Percentiles rank a stretch among this genome's conserved stretches.
Conservation (phyloP, 2,888 invertebrate genomes). For the Eupithecia tripunctaria region DNA sequence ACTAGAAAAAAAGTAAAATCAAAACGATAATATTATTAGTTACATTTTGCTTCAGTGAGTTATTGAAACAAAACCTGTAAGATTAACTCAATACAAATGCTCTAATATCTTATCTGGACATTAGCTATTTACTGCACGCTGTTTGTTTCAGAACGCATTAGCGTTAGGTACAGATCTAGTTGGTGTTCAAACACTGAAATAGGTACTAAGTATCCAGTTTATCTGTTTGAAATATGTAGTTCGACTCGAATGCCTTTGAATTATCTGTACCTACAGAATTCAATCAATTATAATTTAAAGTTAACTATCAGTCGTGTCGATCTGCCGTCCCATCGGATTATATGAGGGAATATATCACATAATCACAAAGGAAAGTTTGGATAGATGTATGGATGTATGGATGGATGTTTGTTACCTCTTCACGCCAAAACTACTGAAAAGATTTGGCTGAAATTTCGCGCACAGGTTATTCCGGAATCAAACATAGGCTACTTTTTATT, state of each 20-base stretch:
- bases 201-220: not conserved
- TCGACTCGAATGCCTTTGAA: not conserved
- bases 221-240: not conserved
- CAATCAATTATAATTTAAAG: too few relatives aligned
- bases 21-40: too few relatives aligned
- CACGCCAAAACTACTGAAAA: too few relatives aligned
- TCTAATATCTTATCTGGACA: slow-evolving; percentile 28
- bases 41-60: not conserved
- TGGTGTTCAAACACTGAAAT: slow-evolving; percentile 19
- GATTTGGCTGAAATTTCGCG: too few relatives aligned
- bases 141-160: slow-evolving; percentile 32
- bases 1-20: too few relatives aligned
- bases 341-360: too few relatives aligned
- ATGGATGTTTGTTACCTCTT: too few relatives aligned
- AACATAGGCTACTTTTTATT: too few relatives aligned
- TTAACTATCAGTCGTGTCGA: not conserved
- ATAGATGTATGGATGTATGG: too few relatives aligned
- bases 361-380: too few relatives aligned
- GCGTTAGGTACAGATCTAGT: slow-evolving; percentile 27
- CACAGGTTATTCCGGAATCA: too few relatives aligned
- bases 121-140: slow-evolving; percentile 25
- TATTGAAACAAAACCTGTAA: not conserved
- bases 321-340: not conserved
- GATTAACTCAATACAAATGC: slow-evolving; percentile 11
- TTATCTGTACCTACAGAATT: not conserved